A percentile compares a stretch with the other conserved stretches of the same genome.
Evolutionary conservation across 2,888 invertebrate species (phyloP).

Genomic region (Scrobipalpa costella): DNA sequence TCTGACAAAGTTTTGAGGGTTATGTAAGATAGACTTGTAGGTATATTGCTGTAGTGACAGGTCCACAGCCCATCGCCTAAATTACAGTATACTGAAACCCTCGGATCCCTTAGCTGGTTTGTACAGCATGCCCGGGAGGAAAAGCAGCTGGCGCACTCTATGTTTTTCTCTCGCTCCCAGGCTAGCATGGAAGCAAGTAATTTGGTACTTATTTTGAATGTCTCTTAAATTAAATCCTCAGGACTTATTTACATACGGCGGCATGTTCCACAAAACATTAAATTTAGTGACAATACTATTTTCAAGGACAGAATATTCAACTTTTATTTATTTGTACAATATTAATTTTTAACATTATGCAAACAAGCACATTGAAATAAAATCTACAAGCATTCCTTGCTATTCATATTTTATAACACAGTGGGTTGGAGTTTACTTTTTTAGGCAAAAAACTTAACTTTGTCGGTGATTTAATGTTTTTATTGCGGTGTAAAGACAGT

Average conservation of each 20-base stretch:
- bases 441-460: constrained; percentile 24
- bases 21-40: too few species aligned
- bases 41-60: too few species aligned
- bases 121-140: too few species aligned
- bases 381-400: constrained; percentile 13
- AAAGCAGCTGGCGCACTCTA: too few species aligned
- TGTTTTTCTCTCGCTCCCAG: too few species aligned
- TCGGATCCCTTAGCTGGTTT: too few species aligned
- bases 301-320: constrained; percentile 7
- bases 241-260: not conserved
- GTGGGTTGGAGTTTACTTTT: constrained; percentile 33
- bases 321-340: constrained; percentile 31
- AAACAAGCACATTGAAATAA: constrained; percentile 42
- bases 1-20: too few species aligned
- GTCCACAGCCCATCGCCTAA: too few species aligned
- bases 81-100: too few species aligned
- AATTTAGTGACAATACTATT: constrained; percentile 14
- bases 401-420: constrained; percentile 17
- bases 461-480: constrained; percentile 39
- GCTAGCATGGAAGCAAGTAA: not conserved
- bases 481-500: constrained; percentile 37
- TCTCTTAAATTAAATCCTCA: not conserved
- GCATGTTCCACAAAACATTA: constrained; percentile 4
- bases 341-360: constrained; percentile 52
- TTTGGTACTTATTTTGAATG: not conserved